Base-by-base conservation (phyloP, 2,797 vertebrate genomes). In the Emys orbicularis region DNA sequence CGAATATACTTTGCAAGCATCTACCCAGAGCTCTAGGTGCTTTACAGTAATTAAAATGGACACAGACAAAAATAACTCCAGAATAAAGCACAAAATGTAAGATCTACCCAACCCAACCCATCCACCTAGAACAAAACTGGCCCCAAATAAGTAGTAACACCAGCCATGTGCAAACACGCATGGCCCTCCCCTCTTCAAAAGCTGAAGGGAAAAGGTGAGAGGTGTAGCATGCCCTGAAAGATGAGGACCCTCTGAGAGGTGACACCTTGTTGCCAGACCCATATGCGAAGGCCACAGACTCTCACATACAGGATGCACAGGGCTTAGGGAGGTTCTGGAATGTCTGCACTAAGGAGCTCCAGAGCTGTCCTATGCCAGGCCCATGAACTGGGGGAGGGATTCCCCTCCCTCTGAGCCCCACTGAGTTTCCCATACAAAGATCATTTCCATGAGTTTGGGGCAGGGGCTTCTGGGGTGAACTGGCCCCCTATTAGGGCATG, bases 161-260 rank as follows among this genome's bases (percentile, higher is more conserved):
- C 8, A 18, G 13, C 19, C 0, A 0, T 4, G 23, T 3, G 50
- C 2, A 49, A 44, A 44, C 54, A 8, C 1, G 1, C 2, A 16
- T 4, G 4, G 0, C 68, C 65, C 1, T 0, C 79, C 7, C 1
- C 0, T 5, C 0, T 2, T 27, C n/a, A 37, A 41, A 41, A 11
- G n/a, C n/a, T 41, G 19, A 10, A 72, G 65, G 19, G 0, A 6
- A 84, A 12, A 86, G 10, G 3, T 9, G 8, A 79, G 59, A 53
- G 52, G 0, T 1, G 37, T n/a, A 6, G 8, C 65, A 72, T 23
- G n/a, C n/a, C n/a, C 65, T 56, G 53, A 50, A 80, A 29, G 83
- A 15, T 27, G 54, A 29, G 50, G 44, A 81, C 13, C 44, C 44
- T 5, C 41, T 8, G 12, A 49, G 19, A 79, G 59, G 52, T 4